A percentile compares a stretch with the other conserved stretches of the same genome.
Conservation (phyloP, 2,113 vertebrate genomes). For the Indri indri region DNA sequence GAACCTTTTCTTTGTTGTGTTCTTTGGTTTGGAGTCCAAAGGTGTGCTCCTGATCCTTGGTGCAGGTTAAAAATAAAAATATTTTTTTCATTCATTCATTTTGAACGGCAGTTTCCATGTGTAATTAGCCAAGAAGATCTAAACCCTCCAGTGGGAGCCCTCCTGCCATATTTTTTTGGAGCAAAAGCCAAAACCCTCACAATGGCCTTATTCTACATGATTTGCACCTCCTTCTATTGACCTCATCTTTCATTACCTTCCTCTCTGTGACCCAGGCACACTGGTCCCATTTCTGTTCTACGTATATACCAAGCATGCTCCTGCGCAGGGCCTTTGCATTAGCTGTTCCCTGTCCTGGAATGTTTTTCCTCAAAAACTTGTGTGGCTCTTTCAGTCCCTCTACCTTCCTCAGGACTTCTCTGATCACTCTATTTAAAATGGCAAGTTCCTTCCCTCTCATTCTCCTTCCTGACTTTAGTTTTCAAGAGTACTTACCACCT, state of each 20-base stretch:
- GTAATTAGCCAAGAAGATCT: neutral
- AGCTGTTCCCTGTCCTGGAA: neutral
- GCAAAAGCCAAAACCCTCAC: neutral
- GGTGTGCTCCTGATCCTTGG: neutral
- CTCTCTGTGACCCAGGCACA: neutral
- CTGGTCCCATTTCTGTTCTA: neutral
- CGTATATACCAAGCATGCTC: neutral
- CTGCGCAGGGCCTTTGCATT: neutral
- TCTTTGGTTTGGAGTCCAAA: slow-evolving; percentile 1
- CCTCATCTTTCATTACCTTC: neutral
- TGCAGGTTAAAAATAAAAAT: neutral
- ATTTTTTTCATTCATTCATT: neutral
- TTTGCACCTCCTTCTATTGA: neutral
- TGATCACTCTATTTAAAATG: neutral
- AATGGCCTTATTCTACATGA: fast-evolving
- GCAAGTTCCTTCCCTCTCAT: neutral
- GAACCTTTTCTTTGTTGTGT: neutral
- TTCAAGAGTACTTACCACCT: neutral
- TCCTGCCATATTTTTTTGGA: neutral
- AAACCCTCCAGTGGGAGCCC: neutral
- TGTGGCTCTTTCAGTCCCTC: neutral
- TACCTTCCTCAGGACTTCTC: neutral
- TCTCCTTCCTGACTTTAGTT: neutral
- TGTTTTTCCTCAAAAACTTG: neutral
- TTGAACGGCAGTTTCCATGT: neutral